Base-by-base conservation (phyloP, 1,140 invertebrate species). In the Solenopsis fugax region DNA sequence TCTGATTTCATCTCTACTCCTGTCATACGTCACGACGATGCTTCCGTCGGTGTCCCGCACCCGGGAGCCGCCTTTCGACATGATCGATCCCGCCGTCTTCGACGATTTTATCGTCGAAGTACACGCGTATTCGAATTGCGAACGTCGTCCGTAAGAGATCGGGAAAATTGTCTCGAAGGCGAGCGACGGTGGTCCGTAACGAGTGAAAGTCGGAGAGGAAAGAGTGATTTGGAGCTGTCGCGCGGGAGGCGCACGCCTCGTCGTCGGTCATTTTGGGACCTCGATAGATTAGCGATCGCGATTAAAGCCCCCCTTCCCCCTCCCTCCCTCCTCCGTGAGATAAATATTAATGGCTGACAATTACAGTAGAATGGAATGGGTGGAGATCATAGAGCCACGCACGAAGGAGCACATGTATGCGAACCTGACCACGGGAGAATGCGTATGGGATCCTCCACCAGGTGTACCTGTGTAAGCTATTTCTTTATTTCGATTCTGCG, bases 321-420 rank as follows among this genome's bases (percentile, higher is more conserved):
- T 48, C 48, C 48, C 48, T 48, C 48, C 48, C 13, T 4, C 58
- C 58, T 4, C 12, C 71, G n/a, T 3, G 52, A n/a, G 1, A 37
- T 34, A 84, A 50, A 78, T 48, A 56, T 24, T 64, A 73, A 86
- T n/a, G 18, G 16, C 45, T 9, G 71, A 52, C 76, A 77, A 84
- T 91, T 91, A 21, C 87, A 97, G 92, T 93, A 95, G 97, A 96
- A 97, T 98, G 96, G 98, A 99, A 97, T 99, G 99, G 99, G 98
- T 99, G 94, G 99, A 99, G 96, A 99, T 99, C 93, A 99, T 99
- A 95, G 99, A 99, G 95, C 99, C 99, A 90, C 97, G 98, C 94
- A 99, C 98, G 90, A 98, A 98, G 96, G 98, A 99, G 96, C 98
- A 98, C 95, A 99, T 99, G 98, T 99, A 99, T 96, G 99, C 99